phyloP scores from a whole-genome alignment of 2,113 vertebrate species.

The Ochotona princeps region DNA sequence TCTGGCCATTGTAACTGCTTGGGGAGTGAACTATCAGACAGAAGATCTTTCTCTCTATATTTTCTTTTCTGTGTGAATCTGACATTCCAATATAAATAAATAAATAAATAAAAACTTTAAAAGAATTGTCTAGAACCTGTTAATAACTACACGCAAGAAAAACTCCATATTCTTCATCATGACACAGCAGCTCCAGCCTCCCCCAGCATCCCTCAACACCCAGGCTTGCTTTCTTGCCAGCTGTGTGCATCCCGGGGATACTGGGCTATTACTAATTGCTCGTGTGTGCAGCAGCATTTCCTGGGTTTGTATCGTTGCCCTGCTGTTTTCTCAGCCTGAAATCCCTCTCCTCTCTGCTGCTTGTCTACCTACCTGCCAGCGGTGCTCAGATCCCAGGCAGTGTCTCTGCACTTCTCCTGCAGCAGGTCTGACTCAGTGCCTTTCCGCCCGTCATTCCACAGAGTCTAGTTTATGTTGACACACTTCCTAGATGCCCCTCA shows the following conservation, averaged over 20 bases:
- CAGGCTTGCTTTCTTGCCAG: no score
- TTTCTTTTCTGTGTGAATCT: no score
- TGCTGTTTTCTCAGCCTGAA: neutral
- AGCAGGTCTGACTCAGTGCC: neutral
- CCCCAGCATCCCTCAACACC: no score
- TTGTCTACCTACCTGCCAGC: no score
- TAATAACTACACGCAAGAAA: neutral
- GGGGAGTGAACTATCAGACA: no score
- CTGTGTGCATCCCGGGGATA: no score
- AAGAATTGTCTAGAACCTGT: neutral
- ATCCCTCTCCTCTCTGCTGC: fast-evolving
- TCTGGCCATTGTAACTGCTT: no score
- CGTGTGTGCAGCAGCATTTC: neutral
- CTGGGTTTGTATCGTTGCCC: neutral
- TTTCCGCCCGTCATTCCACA: neutral
- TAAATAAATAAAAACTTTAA: no score
- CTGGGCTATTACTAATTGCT: neutral
- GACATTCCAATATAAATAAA: no score
- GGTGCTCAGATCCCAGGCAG: neutral
- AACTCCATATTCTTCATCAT: neutral
- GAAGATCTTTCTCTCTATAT: no score
- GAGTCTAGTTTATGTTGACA: neutral
- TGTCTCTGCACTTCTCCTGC: neutral
- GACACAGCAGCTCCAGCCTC: neutral
- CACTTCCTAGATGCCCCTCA: neutral